phyloP scores from a whole-genome alignment of 1,140 invertebrate species.

The Drosophila pseudoobscura region DNA sequence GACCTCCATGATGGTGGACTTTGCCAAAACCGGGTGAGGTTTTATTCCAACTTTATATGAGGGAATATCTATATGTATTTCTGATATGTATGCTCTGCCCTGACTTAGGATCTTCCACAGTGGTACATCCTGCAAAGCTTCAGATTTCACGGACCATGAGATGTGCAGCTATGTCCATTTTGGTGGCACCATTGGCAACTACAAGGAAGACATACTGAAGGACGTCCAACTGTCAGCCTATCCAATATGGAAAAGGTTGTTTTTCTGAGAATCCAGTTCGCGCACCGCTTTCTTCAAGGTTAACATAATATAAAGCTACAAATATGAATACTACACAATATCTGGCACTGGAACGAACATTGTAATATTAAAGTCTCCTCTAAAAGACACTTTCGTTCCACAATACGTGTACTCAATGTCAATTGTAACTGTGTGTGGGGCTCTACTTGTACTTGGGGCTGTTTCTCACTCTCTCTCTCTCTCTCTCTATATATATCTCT shows the following conservation, averaged over 20 bases:
- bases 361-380: not conserved
- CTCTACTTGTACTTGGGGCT: slow-evolving; percentile 10
- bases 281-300: not conserved
- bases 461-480: slow-evolving; percentile 1
- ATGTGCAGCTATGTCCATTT: slow-evolving; percentile 50
- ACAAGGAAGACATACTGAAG: slow-evolving; percentile 24
- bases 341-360: slow-evolving; percentile 9
- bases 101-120: slow-evolving; percentile 8
- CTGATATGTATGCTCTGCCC: not conserved
- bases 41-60: slow-evolving; percentile 27
- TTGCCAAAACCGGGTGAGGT: slow-evolving; percentile 56
- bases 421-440: slow-evolving; percentile 2
- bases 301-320: slow-evolving; percentile 12
- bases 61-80: slow-evolving; percentile 5
- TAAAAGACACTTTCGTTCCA: not conserved
- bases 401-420: no score
- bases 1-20: slow-evolving; percentile 36
- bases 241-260: slow-evolving; percentile 48
- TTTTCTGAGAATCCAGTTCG: slow-evolving; percentile 9
- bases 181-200: slow-evolving; percentile 13
- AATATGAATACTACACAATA: slow-evolving; percentile 3
- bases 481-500: no score
- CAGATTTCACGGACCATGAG: slow-evolving; percentile 21
- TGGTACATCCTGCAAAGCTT: slow-evolving; percentile 16
- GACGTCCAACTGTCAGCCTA: slow-evolving; percentile 18